Evolutionary conservation across 2,888 invertebrate genomes (phyloP).

Genomic region (Lycia hirtaria): DNA sequence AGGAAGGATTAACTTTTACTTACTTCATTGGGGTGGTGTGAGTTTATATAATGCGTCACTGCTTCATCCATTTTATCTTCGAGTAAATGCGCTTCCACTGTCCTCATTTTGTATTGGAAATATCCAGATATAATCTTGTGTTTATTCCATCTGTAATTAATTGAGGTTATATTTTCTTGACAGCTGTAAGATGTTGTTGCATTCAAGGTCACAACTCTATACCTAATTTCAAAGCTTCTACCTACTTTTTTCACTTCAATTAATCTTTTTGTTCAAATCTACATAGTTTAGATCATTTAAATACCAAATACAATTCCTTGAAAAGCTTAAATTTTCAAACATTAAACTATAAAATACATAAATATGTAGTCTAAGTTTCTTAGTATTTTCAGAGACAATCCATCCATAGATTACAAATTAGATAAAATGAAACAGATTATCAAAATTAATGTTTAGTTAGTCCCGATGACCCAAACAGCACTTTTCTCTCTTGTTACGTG

Average conservation of each 20-base stretch:
- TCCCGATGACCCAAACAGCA: too few relatives aligned
- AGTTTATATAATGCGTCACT: slow-evolving; percentile 76
- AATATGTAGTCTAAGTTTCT: too few relatives aligned
- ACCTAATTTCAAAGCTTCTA: not conserved
- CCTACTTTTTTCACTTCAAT: not conserved
- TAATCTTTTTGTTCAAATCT: not conserved
- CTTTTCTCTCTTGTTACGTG: too few relatives aligned
- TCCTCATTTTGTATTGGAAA: slow-evolving; percentile 59
- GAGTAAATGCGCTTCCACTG: slow-evolving; percentile 63
- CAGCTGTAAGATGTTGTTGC: slow-evolving; percentile 45
- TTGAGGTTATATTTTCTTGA: slow-evolving; percentile 46
- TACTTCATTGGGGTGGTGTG: slow-evolving; percentile 73
- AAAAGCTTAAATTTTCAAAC: too few relatives aligned
- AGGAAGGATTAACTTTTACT: slow-evolving; percentile 1
- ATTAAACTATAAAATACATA: too few relatives aligned
- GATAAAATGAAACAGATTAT: too few relatives aligned
- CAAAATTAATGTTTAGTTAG: too few relatives aligned
- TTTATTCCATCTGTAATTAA: slow-evolving; percentile 37
- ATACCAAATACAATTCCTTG: not conserved
- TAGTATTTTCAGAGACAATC: too few relatives aligned
- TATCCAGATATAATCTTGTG: slow-evolving; percentile 14
- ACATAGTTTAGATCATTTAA: not conserved
- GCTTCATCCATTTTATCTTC: slow-evolving; percentile 77
- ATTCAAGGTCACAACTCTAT: slow-evolving; percentile 27
- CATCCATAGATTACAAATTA: too few relatives aligned